These are phyloP conservation scores for Sphenodon punctatus DNA, from an alignment of 2,797 vertebrate genomes.

Conservation along the genomic window DNA sequence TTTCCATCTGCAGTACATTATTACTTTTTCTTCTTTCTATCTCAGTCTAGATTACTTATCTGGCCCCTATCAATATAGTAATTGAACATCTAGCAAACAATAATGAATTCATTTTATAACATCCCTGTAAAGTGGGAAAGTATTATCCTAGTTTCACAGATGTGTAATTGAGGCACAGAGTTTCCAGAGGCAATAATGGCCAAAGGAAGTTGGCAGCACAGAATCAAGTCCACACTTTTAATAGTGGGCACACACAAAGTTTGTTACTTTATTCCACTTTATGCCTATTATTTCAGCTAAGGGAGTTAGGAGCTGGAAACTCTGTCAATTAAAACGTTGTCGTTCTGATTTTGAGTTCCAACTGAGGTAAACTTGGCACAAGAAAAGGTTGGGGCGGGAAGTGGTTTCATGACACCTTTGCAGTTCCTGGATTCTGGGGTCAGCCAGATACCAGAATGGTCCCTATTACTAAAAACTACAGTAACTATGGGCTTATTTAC, in stretches of 20 bases:
- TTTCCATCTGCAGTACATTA: background rate
- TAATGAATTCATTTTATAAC: background rate
- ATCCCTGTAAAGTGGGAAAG: background rate
- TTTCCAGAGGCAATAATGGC: background rate
- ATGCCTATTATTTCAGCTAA: background rate
- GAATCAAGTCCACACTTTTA: background rate
- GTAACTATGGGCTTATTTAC: conserved; percentile 15
- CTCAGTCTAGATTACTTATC: background rate
- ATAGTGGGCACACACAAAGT: background rate
- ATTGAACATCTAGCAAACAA: background rate
- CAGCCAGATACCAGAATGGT: too few species aligned
- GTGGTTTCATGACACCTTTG: background rate
- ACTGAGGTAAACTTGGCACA: background rate
- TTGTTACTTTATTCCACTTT: background rate
- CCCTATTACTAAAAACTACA: conserved; percentile 38
- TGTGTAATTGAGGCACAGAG: background rate
- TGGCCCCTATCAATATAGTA: background rate
- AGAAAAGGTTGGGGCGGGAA: background rate
- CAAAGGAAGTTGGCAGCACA: background rate
- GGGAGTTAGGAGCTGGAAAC: background rate
- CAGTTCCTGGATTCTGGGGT: background rate
- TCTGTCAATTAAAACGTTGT: background rate
- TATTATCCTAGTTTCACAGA: background rate
- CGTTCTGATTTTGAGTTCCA: background rate
- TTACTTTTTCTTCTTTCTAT: background rate